phyloP scores from a whole-genome alignment of 2,888 invertebrate species.

The Gortyna flavago region DNA sequence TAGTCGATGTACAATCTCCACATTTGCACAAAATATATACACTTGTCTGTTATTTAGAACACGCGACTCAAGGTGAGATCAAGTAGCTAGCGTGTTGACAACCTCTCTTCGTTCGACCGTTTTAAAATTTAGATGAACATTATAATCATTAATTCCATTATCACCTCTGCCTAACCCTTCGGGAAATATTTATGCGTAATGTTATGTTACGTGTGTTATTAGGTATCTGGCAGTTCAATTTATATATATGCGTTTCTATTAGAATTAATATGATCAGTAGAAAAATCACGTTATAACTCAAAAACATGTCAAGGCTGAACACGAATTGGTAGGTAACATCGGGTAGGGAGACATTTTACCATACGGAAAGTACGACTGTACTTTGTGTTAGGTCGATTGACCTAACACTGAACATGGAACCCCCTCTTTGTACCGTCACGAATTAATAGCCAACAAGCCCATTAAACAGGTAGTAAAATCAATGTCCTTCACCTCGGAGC shows the following conservation, averaged over 20 bases:
- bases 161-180: too few relatives aligned
- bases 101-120: background rate
- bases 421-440: constrained; percentile 12
- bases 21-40: constrained; percentile 11
- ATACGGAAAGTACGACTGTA: constrained; percentile 16
- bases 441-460: constrained; percentile 57
- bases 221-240: too few relatives aligned
- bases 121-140: background rate
- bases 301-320: constrained; percentile 14
- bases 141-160: too few relatives aligned
- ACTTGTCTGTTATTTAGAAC: background rate
- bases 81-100: background rate
- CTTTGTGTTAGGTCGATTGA: too few relatives aligned
- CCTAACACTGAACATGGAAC: constrained; percentile 14
- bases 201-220: too few relatives aligned
- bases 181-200: too few relatives aligned
- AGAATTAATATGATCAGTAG: constrained; percentile 1
- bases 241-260: background rate
- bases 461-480: constrained; percentile 66
- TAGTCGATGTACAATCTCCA: constrained; percentile 1
- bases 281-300: background rate
- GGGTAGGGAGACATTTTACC: background rate
- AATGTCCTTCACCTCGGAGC: constrained; percentile 73
- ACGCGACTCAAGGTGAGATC: background rate
- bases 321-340: constrained; percentile 1